phyloP scores from a whole-genome alignment of 2,888 invertebrate species.

The Epirrita christyi region DNA sequence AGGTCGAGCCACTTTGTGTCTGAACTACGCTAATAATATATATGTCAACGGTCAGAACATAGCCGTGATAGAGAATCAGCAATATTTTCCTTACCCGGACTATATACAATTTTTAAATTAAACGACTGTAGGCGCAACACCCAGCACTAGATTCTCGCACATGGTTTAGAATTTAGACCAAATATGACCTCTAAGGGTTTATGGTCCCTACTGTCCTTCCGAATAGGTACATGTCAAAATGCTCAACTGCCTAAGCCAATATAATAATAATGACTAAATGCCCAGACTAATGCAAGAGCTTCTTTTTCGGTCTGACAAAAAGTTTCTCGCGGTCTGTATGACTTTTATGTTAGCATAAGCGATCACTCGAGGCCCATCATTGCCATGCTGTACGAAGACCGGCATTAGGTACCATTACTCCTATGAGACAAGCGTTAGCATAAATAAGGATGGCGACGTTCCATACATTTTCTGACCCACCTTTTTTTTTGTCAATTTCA shows the following conservation, averaged over 20 bases:
- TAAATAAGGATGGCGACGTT: too few species aligned
- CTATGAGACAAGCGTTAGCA: too few species aligned
- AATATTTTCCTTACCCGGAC: slow-evolving; percentile 45
- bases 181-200: slow-evolving; percentile 58
- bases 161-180: slow-evolving; percentile 48
- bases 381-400: not conserved
- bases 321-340: not conserved
- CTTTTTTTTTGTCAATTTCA: too few species aligned
- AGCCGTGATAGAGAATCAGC: slow-evolving; percentile 44
- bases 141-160: slow-evolving; percentile 46
- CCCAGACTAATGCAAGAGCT: slow-evolving; percentile 17
- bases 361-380: not conserved
- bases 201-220: slow-evolving; percentile 50
- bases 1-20: slow-evolving; percentile 2
- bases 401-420: too few species aligned
- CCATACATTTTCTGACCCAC: too few species aligned
- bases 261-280: too few species aligned
- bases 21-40: too few species aligned
- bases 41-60: too few species aligned
- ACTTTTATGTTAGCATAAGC: not conserved
- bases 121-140: slow-evolving; percentile 36
- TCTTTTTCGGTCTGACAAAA: slow-evolving; percentile 45
- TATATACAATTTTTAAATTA: slow-evolving; percentile 31
- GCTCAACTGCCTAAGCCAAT: slow-evolving; percentile 42
- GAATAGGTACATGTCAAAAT: slow-evolving; percentile 42